Conservation (phyloP, 2,888 invertebrate genomes). For the Odontothrips loti region DNA sequence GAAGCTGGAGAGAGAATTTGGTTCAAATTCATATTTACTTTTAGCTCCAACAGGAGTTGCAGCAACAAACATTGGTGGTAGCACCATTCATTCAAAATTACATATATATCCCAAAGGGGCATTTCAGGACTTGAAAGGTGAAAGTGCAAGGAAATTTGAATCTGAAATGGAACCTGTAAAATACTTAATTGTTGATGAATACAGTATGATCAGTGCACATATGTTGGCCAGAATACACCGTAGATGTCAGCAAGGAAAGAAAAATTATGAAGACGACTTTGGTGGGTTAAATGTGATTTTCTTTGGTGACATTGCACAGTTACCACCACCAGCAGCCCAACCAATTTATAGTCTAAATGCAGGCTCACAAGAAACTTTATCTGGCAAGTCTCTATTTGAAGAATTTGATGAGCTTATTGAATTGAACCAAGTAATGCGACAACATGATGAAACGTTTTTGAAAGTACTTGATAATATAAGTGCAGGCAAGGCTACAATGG, state of each 20-base stretch:
- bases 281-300: not conserved
- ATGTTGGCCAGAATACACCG: not conserved
- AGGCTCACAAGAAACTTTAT: not conserved
- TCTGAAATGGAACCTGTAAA: not conserved
- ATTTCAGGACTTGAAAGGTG: not conserved
- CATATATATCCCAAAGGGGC: not conserved
- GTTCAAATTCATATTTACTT: not conserved
- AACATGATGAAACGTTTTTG: not conserved
- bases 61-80: not conserved
- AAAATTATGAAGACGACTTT: not conserved
- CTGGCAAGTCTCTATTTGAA: not conserved
- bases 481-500: not conserved
- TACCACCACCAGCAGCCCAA: not conserved
- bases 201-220: not conserved
- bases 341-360: not conserved
- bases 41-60: not conserved
- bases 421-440: not conserved
- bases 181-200: not conserved
- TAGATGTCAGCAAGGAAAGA: not conserved
- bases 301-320: not conserved
- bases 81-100: not conserved
- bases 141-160: not conserved
- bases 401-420: not conserved
- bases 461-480: not conserved
- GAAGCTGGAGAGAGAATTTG: not conserved